Conservation (phyloP, 1,140 invertebrate genomes). For the Melitaea cinxia region DNA sequence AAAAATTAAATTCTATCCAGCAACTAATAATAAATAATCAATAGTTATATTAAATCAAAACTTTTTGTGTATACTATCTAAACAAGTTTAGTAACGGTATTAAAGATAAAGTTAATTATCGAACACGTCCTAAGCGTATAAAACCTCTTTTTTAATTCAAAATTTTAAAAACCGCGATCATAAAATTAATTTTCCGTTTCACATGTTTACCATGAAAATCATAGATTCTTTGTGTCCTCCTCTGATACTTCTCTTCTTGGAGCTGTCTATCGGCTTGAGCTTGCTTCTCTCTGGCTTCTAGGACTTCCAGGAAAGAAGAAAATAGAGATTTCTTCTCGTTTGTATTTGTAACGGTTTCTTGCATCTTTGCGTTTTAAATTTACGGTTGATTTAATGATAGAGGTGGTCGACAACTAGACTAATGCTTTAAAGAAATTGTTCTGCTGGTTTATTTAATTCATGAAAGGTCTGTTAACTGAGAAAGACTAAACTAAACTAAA, state of each 20-base stretch:
- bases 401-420: neutral
- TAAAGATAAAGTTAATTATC: no score
- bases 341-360: conserved; percentile 78
- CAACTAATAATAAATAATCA: no score
- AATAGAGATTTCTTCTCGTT: conserved; percentile 74
- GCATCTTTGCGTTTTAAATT: conserved; percentile 61
- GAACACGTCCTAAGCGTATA: no score
- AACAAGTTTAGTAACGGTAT: no score
- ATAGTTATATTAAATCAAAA: no score
- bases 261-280: conserved; percentile 65
- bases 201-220: conserved; percentile 70
- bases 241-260: conserved; percentile 71
- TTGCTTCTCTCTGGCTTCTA: conserved; percentile 67
- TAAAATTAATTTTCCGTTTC: neutral
- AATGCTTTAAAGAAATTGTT: neutral
- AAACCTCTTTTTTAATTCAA: neutral
- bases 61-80: no score
- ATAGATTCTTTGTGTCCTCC: conserved; percentile 72
- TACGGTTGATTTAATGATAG: conserved; percentile 1
- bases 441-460: neutral
- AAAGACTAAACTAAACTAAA: conserved; percentile 38
- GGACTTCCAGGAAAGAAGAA: conserved; percentile 68
- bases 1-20: no score
- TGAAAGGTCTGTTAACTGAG: conserved; percentile 15
- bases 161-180: neutral